Evolutionary conservation across 2,888 invertebrate species (phyloP).

Genomic region (Zonitis immaculata): DNA sequence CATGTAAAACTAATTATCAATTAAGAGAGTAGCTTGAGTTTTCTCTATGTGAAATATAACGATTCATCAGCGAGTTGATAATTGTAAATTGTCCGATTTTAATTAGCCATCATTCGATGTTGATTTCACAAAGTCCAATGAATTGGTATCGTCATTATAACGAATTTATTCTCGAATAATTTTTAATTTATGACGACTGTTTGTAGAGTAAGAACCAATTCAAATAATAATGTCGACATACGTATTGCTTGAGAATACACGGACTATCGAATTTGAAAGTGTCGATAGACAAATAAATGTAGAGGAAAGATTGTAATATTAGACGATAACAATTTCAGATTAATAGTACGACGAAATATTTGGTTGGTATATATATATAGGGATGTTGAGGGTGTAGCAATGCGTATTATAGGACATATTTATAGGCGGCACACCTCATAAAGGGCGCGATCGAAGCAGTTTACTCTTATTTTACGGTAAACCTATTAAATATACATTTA

Average conservation of each 20-base stretch:
- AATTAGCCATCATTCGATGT: conserved; percentile 34
- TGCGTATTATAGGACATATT: conserved; percentile 21
- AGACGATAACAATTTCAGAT: conserved; percentile 7
- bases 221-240: background rate
- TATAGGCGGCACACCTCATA: conserved; percentile 27
- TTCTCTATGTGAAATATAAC: conserved; percentile 26
- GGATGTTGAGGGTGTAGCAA: conserved; percentile 4
- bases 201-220: background rate
- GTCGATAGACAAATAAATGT: background rate
- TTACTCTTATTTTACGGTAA: conserved; percentile 38
- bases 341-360: conserved; percentile 12
- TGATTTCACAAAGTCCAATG: conserved; percentile 22
- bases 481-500: conserved; percentile 42
- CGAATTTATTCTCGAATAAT: conserved; percentile 4
- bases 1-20: conserved; percentile 28
- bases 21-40: conserved; percentile 26
- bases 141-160: conserved; percentile 14
- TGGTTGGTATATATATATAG: no score
- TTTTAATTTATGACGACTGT: background rate
- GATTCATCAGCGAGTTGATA: conserved; percentile 20
- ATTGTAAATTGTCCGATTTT: conserved; percentile 34
- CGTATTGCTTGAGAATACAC: conserved; percentile 40
- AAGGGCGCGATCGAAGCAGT: conserved; percentile 32
- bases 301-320: background rate
- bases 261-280: background rate